A percentile compares a stretch with the other conserved stretches of the same genome.
phyloP scores from a whole-genome alignment of 2,113 vertebrate genomes.

The Madoqua kirkii region DNA sequence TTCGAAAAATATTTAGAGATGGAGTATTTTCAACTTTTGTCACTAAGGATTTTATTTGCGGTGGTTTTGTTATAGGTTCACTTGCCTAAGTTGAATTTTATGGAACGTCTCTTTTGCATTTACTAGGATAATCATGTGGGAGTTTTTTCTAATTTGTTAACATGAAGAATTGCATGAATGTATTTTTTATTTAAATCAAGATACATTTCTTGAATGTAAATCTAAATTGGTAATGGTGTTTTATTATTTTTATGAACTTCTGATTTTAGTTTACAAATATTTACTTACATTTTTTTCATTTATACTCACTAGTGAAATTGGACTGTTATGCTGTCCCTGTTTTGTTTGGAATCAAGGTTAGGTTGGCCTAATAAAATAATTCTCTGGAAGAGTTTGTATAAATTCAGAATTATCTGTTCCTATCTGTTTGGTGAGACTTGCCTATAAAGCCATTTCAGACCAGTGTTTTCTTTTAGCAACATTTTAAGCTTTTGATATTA shows the following conservation, averaged over 20 bases:
- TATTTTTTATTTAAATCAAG: neutral
- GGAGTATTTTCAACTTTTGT: neutral
- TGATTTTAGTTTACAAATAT: slow-evolving; percentile 19
- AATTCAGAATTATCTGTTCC: slow-evolving; percentile 45
- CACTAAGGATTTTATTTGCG: neutral
- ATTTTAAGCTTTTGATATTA: neutral
- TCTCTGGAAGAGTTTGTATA: slow-evolving; percentile 2
- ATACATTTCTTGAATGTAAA: neutral
- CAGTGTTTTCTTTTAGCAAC: neutral
- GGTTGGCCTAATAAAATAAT: slow-evolving; percentile 41
- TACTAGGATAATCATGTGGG: neutral
- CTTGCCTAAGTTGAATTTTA: neutral
- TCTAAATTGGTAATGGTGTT: neutral
- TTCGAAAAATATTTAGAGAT: neutral
- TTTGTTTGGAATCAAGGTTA: slow-evolving; percentile 47
- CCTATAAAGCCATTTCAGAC: neutral
- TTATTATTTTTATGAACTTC: neutral
- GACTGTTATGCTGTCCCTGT: neutral
- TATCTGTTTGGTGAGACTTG: slow-evolving; percentile 30
- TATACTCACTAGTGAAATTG: neutral
- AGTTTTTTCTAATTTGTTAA: neutral
- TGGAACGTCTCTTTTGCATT: neutral
- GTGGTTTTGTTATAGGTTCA: neutral
- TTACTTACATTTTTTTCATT: slow-evolving; percentile 25
- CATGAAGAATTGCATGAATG: neutral